phyloP scores from a whole-genome alignment of 1,140 invertebrate genomes.

The Temnothorax nylanderi region DNA sequence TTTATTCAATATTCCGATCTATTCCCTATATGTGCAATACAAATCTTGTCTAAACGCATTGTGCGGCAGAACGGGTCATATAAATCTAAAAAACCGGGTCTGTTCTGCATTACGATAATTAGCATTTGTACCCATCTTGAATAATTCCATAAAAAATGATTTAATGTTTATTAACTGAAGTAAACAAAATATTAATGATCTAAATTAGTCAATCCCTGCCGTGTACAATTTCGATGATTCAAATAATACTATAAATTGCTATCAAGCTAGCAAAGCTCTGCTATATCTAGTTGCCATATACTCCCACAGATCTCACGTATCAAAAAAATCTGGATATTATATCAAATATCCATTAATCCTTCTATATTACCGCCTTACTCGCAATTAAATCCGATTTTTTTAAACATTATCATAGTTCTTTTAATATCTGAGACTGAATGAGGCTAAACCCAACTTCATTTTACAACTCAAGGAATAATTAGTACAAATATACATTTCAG shows the following conservation, averaged over 20 bases:
- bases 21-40: slow-evolving; percentile 22
- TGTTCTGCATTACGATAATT: not conserved
- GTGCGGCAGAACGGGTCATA: not conserved
- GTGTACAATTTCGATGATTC: slow-evolving; percentile 56
- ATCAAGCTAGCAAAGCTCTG: slow-evolving; percentile 56
- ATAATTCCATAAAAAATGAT: slow-evolving; percentile 21
- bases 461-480: slow-evolving; percentile 43
- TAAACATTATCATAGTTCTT: slow-evolving; percentile 16
- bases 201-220: slow-evolving; percentile 61
- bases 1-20: slow-evolving; percentile 30
- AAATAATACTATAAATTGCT: slow-evolving; percentile 52
- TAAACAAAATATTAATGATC: slow-evolving; percentile 63
- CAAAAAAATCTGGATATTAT: slow-evolving; percentile 52
- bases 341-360: slow-evolving; percentile 19
- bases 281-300: slow-evolving; percentile 32
- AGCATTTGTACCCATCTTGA: not conserved
- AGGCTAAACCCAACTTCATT: slow-evolving; percentile 4
- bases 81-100: slow-evolving; percentile 3
- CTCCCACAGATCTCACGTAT: slow-evolving; percentile 15
- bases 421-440: slow-evolving; percentile 1
- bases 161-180: slow-evolving; percentile 31
- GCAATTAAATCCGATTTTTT: slow-evolving; percentile 34
- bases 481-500: slow-evolving; percentile 58
- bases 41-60: slow-evolving; percentile 37
- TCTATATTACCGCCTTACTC: slow-evolving; percentile 17